These are phyloP conservation scores for Drosophila neocordata DNA, from an alignment of 1,140 invertebrate species.

Conservation along the genomic window DNA sequence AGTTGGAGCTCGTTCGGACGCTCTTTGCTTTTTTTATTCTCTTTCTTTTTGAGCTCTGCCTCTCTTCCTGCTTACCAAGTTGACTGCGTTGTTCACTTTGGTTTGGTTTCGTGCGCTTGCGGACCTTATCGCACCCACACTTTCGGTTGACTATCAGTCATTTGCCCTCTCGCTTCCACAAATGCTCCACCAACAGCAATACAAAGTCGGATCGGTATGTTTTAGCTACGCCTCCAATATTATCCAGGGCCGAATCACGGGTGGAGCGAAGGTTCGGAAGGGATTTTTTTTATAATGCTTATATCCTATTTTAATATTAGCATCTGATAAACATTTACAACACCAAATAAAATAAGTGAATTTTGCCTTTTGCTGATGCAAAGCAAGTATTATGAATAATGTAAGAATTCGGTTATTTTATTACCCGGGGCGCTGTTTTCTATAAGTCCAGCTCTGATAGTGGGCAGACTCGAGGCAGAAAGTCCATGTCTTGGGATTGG, in stretches of 20 bases:
- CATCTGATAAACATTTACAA: background rate
- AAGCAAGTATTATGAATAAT: no score
- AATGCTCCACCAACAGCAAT: conserved; percentile 19
- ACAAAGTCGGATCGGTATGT: conserved; percentile 25
- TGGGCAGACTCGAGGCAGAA: background rate
- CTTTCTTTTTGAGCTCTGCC: conserved; percentile 1
- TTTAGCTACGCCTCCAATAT: conserved; percentile 74
- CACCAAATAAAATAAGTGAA: background rate
- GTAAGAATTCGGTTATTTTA: no score
- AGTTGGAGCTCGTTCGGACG: conserved; percentile 32
- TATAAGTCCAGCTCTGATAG: background rate
- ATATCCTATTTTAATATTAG: background rate
- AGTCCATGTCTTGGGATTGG: conserved; percentile 4
- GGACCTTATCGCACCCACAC: conserved; percentile 64
- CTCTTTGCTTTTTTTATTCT: conserved; percentile 8
- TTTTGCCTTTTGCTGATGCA: no score
- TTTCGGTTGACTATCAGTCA: conserved; percentile 20
- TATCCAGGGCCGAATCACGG: conserved; percentile 22
- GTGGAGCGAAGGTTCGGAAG: background rate
- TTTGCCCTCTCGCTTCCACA: conserved; percentile 36
- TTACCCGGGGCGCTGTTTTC: background rate
- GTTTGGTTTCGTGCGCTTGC: conserved; percentile 24
- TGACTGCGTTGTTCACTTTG: conserved; percentile 28
- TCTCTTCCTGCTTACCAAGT: conserved; percentile 17
- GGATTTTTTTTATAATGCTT: background rate